A percentile compares a stretch with the other conserved stretches of the same genome.
These are phyloP conservation scores for Megathymus violae DNA, from an alignment of 1,140 invertebrate genomes.

Conservation along the genomic window DNA sequence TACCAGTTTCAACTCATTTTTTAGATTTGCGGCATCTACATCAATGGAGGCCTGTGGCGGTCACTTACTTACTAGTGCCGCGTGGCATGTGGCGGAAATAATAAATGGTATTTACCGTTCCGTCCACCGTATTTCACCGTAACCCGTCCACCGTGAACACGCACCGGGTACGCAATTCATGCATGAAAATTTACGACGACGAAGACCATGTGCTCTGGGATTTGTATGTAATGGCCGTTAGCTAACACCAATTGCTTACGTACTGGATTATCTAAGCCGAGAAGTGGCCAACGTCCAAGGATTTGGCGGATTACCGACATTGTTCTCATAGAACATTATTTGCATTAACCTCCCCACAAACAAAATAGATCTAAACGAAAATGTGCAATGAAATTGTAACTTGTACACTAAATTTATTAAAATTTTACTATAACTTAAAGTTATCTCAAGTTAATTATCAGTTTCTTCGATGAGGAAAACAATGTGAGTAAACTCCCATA, in stretches of 20 bases:
- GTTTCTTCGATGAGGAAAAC: too few relatives aligned
- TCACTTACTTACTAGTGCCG: conserved; percentile 34
- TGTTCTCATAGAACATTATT: too few relatives aligned
- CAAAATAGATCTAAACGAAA: too few relatives aligned
- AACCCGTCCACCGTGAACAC: conserved; percentile 44
- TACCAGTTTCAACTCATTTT: too few relatives aligned
- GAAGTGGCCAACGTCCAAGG: conserved; percentile 3
- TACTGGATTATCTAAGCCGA: neutral
- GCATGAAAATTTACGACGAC: conserved; percentile 43
- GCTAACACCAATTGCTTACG: neutral
- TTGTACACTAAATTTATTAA: too few relatives aligned
- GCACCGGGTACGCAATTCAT: conserved; percentile 48
- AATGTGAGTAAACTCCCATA: too few relatives aligned
- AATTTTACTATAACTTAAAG: too few relatives aligned
- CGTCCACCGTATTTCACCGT: conserved; percentile 66
- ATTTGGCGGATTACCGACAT: too few relatives aligned
- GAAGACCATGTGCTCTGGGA: conserved; percentile 19
- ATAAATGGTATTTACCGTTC: conserved; percentile 62
- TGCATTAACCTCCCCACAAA: too few relatives aligned
- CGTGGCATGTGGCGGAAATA: conserved; percentile 72
- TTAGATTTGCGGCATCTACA: conserved; percentile 45
- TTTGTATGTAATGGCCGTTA: conserved; percentile 20
- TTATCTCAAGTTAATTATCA: too few relatives aligned
- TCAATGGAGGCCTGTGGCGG: conserved; percentile 53
- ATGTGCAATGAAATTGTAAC: too few relatives aligned